Conservation (phyloP, 2,888 invertebrate species). For the Thecophora atra region DNA sequence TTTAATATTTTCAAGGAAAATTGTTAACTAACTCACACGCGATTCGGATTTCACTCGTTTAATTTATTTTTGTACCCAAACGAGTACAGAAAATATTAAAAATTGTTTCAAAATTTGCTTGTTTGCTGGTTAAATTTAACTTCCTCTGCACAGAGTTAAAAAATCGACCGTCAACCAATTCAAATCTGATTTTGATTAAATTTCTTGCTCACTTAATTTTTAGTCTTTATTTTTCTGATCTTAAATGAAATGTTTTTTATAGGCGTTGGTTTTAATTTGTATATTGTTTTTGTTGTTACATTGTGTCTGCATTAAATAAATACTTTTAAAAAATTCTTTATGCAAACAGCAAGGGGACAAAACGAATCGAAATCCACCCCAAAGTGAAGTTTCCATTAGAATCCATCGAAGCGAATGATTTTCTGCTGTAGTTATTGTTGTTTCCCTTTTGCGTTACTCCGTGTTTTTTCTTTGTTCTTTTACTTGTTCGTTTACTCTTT, state of each 20-base stretch:
- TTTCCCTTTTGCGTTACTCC: not conserved
- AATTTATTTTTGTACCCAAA: too few relatives aligned
- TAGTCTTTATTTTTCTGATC: not conserved
- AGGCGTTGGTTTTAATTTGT: not conserved
- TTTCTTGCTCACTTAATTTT: too few relatives aligned
- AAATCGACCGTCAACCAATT: not conserved
- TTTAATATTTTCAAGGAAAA: not conserved
- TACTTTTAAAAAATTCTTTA: conserved; percentile 4
- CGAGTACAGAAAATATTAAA: too few relatives aligned
- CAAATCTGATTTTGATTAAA: not conserved
- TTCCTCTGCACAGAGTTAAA: too few relatives aligned
- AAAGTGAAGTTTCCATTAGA: conserved; percentile 9
- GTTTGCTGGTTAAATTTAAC: too few relatives aligned
- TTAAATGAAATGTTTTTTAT: not conserved
- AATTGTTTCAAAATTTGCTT: too few relatives aligned
- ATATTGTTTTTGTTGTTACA: not conserved
- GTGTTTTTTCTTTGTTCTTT: not conserved
- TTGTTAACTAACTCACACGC: not conserved
- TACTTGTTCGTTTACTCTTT: not conserved
- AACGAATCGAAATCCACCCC: conserved; percentile 1
- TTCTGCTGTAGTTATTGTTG: not conserved
- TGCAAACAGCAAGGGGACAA: not conserved
- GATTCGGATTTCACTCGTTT: too few relatives aligned
- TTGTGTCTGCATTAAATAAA: not conserved
- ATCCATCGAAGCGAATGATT: conserved; percentile 27